phyloP scores from a whole-genome alignment of 2,888 invertebrate species.

The Cephus rjabovi region DNA sequence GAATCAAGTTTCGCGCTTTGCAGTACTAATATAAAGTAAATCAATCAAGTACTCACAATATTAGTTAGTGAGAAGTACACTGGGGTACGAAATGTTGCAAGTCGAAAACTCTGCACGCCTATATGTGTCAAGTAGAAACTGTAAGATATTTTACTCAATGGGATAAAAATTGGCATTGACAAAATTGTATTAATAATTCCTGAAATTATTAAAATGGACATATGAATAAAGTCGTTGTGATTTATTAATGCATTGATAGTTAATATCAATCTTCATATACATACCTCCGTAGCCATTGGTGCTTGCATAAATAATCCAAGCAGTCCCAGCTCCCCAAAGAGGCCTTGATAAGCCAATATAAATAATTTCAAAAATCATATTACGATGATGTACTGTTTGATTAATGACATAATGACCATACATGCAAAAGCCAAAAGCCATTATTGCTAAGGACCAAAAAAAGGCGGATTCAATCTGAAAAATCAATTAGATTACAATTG shows the following conservation, averaged over 20 bases:
- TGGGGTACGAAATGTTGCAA: slow-evolving; percentile 16
- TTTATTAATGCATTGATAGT: too few species aligned
- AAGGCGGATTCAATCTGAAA: not conserved
- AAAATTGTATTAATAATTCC: slow-evolving; percentile 35
- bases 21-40: slow-evolving; percentile 11
- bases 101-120: slow-evolving; percentile 26
- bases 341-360: slow-evolving; percentile 66
- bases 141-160: slow-evolving; percentile 44
- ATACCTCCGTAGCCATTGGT: slow-evolving; percentile 68
- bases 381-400: slow-evolving; percentile 53
- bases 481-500: too few species aligned
- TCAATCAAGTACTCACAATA: slow-evolving; percentile 19
- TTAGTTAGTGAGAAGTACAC: slow-evolving; percentile 20
- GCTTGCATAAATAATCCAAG: slow-evolving; percentile 70
- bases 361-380: slow-evolving; percentile 56
- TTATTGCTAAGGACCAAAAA: slow-evolving; percentile 36
- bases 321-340: slow-evolving; percentile 67
- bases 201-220: slow-evolving; percentile 17
- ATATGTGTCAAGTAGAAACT: slow-evolving; percentile 42
- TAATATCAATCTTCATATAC: slow-evolving; percentile 3
- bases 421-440: slow-evolving; percentile 31
- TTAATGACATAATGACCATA: slow-evolving; percentile 46
- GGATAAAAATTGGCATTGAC: slow-evolving; percentile 36
- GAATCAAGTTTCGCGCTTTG: slow-evolving; percentile 11
- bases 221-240: too few species aligned